A percentile compares a stretch with the other conserved stretches of the same genome.
Conservation (phyloP, 2,797 vertebrate species). For the Sitta carolinensis region DNA sequence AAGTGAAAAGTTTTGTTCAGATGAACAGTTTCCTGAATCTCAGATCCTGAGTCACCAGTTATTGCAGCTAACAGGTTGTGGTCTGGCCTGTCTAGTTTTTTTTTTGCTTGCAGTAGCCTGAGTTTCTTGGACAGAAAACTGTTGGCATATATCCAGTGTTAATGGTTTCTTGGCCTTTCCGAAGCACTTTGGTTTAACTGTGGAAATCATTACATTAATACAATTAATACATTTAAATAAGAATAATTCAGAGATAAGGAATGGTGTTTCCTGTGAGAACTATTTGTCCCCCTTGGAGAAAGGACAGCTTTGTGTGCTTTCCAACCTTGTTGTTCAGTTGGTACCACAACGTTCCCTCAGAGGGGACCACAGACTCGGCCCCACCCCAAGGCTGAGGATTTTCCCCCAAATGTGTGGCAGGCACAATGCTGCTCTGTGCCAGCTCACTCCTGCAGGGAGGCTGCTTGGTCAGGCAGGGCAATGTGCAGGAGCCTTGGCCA, state of each 20-base stretch:
- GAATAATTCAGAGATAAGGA: background rate
- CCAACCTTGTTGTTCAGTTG: background rate
- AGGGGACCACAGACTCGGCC: background rate
- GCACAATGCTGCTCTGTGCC: background rate
- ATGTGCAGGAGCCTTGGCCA: accelerated
- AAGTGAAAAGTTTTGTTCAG: background rate
- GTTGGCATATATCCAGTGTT: background rate
- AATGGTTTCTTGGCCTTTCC: background rate
- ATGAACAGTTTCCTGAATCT: background rate
- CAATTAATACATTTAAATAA: background rate
- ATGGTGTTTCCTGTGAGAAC: background rate
- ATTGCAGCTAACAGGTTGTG: background rate
- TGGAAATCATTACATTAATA: background rate
- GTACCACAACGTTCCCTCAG: accelerated
- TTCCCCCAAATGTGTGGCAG: background rate
- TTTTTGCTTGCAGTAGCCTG: background rate
- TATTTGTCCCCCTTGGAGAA: accelerated
- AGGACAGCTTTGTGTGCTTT: background rate
- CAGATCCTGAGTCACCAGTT: background rate
- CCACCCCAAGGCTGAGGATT: background rate
- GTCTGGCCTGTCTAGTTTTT: background rate
- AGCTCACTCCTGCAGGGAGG: background rate
- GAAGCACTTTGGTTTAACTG: background rate
- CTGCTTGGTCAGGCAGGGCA: background rate
- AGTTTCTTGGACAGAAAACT: background rate